Conservation (phyloP, 2,113 vertebrate species). For the Campylorhamphus procurvoides region DNA sequence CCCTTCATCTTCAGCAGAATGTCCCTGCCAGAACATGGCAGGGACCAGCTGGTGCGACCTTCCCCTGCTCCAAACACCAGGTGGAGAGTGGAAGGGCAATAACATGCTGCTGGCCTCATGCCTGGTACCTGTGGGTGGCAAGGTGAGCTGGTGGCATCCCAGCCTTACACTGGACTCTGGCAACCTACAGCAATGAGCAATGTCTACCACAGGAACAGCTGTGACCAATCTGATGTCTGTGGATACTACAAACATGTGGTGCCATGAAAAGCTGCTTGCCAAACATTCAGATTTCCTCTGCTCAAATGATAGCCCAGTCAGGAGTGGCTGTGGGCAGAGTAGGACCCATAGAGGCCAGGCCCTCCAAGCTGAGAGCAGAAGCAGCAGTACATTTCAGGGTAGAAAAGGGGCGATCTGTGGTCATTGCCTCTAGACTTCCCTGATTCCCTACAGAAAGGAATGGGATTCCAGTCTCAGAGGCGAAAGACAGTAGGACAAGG, state of each 20-base stretch:
- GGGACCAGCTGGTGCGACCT: background rate
- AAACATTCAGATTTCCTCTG: background rate
- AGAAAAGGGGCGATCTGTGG: background rate
- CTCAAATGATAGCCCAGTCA: background rate
- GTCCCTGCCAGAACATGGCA: fast-evolving
- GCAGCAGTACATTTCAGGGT: background rate
- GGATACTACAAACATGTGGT: background rate
- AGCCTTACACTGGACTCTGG: background rate
- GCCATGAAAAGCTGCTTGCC: background rate
- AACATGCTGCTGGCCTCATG: background rate
- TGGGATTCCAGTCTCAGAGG: background rate
- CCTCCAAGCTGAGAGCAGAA: background rate
- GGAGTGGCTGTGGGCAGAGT: background rate
- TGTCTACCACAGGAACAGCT: background rate
- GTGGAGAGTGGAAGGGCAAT: background rate
- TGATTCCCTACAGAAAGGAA: background rate
- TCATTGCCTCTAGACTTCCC: background rate
- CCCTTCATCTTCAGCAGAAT: background rate
- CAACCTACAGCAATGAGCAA: background rate
- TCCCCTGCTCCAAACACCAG: background rate
- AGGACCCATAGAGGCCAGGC: background rate
- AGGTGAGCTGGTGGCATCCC: background rate
- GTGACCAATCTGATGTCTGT: background rate
- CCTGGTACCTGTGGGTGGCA: fast-evolving
- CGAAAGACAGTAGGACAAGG: background rate